Percentiles rank a stretch among this genome's conserved stretches.
These are phyloP conservation scores for Andricus quercusramuli DNA, from an alignment of 2,888 invertebrate species.

Conservation along the genomic window DNA sequence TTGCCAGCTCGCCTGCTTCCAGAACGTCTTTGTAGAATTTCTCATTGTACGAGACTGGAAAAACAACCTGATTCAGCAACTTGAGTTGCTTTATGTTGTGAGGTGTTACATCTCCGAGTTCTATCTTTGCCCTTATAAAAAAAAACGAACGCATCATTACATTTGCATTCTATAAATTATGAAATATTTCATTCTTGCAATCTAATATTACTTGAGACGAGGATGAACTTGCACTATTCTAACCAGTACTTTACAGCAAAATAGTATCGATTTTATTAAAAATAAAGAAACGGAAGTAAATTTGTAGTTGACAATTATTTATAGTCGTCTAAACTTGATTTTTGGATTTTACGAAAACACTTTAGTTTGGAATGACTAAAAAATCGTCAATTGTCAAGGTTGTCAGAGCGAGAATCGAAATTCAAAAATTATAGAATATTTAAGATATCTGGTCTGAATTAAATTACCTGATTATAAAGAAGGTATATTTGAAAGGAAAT, in stretches of 20 bases:
- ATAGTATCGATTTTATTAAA: neutral
- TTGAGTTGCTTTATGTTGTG: slow-evolving; percentile 99
- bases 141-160: neutral
- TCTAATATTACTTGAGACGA: neutral
- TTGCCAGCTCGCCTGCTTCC: slow-evolving; percentile 97
- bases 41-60: slow-evolving; percentile 99
- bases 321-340: neutral
- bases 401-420: neutral
- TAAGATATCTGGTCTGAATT: neutral
- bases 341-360: neutral
- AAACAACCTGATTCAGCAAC: slow-evolving; percentile 97
- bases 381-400: neutral
- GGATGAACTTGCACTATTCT: neutral
- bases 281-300: neutral
- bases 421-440: neutral
- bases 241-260: too few relatives aligned
- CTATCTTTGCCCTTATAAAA: slow-evolving; percentile 92
- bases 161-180: neutral
- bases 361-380: neutral
- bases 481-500: neutral
- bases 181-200: neutral
- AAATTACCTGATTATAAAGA: neutral
- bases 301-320: too few relatives aligned
- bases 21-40: slow-evolving; percentile 99
- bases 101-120: slow-evolving; percentile 98